Percentiles rank a stretch among this genome's conserved stretches.
Conservation (phyloP, 1,140 invertebrate genomes). For the Lordiphosa stackelbergi region DNA sequence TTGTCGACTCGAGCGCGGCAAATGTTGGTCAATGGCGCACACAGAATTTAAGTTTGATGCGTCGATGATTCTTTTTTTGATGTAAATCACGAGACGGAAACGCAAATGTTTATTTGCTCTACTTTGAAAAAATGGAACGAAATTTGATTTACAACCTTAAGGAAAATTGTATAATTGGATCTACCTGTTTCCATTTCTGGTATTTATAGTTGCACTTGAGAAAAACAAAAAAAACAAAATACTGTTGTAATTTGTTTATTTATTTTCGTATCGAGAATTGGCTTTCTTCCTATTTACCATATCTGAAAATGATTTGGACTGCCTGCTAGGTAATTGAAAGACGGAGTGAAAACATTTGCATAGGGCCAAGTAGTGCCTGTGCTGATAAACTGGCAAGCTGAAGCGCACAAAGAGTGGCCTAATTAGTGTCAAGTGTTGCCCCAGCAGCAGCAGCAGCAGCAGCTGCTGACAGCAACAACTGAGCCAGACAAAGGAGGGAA, state of each 20-base stretch:
- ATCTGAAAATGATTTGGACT: slow-evolving; percentile 56
- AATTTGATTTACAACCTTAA: no score
- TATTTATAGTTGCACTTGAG: slow-evolving; percentile 26
- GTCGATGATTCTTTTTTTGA: neutral
- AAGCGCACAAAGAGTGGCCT: slow-evolving; percentile 68
- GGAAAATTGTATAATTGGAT: slow-evolving; percentile 5
- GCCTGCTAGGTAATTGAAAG: slow-evolving; percentile 56
- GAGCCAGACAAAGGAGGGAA: slow-evolving; percentile 67
- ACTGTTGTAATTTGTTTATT: slow-evolving; percentile 41
- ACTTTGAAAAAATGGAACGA: no score
- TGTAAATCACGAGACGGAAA: no score
- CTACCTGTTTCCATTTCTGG: slow-evolving; percentile 23
- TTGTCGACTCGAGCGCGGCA: slow-evolving; percentile 24
- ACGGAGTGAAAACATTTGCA: slow-evolving; percentile 61
- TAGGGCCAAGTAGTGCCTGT: slow-evolving; percentile 37
- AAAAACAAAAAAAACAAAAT: neutral
- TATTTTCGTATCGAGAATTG: slow-evolving; percentile 40
- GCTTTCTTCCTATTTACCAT: slow-evolving; percentile 62
- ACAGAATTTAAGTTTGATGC: slow-evolving; percentile 26
- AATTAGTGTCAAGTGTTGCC: slow-evolving; percentile 74
- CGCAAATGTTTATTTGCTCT: no score
- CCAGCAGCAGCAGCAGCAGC: slow-evolving; percentile 48
- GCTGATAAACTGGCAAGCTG: slow-evolving; percentile 43
- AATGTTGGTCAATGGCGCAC: slow-evolving; percentile 64
- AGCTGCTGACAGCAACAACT: slow-evolving; percentile 12